These are phyloP conservation scores for Kuschelorhynchus macadamiae DNA, from an alignment of 2,888 invertebrate species.

Conservation along the genomic window DNA sequence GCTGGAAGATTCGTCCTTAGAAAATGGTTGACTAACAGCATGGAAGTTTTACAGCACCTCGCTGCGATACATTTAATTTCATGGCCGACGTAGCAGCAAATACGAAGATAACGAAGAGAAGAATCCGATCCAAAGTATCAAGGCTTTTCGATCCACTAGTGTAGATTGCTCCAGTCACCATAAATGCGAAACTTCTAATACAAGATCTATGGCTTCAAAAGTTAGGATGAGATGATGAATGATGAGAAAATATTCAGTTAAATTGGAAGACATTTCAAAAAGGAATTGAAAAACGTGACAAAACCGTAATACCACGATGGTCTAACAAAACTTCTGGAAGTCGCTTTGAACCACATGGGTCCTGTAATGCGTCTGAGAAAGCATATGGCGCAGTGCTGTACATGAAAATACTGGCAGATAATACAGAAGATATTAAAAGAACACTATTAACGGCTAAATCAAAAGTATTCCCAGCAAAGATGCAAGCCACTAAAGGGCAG, in stretches of 20 bases:
- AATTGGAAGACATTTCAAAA: not conserved
- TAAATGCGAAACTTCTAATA: constrained; percentile 1
- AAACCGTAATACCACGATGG: not conserved
- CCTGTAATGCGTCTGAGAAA: too few species aligned
- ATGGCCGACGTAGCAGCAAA: not conserved
- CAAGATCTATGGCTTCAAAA: not conserved
- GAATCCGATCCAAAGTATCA: not conserved
- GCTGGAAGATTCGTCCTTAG: not conserved
- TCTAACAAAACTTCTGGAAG: not conserved
- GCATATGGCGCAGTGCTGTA: not conserved
- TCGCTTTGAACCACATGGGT: too few species aligned
- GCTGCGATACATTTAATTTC: not conserved
- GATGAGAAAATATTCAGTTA: not conserved
- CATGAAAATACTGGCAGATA: not conserved
- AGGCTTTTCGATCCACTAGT: not conserved
- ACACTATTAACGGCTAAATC: not conserved
- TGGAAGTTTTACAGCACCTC: not conserved
- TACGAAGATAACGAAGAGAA: not conserved
- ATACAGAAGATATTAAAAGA: not conserved
- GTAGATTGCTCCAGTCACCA: not conserved
- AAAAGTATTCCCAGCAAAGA: not conserved
- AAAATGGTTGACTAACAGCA: not conserved
- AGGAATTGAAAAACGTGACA: not conserved
- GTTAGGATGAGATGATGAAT: too few species aligned
- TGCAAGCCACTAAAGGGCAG: not conserved